Conservation (phyloP, 1,140 invertebrate species). For the Nebria ingens region DNA sequence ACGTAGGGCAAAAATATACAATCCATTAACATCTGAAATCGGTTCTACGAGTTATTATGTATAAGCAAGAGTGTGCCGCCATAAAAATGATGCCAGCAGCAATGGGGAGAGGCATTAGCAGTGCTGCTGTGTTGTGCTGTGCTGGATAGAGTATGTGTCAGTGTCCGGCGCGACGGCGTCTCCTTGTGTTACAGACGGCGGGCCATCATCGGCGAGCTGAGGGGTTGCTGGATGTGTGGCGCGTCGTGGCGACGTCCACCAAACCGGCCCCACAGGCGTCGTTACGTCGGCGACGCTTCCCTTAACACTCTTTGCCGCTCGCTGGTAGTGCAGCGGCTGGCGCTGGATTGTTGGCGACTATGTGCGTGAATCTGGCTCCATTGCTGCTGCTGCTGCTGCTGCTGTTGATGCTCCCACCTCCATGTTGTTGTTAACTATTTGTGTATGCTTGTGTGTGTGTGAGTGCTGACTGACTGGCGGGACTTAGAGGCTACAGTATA, state of each 20-base stretch:
- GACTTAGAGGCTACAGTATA: background rate
- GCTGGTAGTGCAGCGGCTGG: no score
- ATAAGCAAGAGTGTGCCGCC: background rate
- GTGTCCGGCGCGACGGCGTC: background rate
- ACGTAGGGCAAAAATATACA: background rate
- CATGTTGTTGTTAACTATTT: background rate
- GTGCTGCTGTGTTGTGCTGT: no score
- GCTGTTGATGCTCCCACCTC: background rate
- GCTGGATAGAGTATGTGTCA: background rate
- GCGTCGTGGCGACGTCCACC: background rate
- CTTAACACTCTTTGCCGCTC: background rate
- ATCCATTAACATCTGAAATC: background rate
- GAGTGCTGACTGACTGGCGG: background rate
- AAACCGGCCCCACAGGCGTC: background rate
- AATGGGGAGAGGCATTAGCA: background rate
- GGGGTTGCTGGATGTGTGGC: no score
- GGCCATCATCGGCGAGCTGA: background rate
- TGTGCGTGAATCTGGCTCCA: background rate
- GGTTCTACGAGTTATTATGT: background rate
- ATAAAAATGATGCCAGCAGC: background rate
- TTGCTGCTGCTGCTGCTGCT: background rate
- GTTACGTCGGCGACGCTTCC: background rate
- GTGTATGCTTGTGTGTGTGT: background rate
- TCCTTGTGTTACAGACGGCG: background rate
- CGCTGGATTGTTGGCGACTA: no score